These are phyloP conservation scores for Murina feae DNA, from an alignment of 2,113 vertebrate genomes.

Conservation along the genomic window DNA sequence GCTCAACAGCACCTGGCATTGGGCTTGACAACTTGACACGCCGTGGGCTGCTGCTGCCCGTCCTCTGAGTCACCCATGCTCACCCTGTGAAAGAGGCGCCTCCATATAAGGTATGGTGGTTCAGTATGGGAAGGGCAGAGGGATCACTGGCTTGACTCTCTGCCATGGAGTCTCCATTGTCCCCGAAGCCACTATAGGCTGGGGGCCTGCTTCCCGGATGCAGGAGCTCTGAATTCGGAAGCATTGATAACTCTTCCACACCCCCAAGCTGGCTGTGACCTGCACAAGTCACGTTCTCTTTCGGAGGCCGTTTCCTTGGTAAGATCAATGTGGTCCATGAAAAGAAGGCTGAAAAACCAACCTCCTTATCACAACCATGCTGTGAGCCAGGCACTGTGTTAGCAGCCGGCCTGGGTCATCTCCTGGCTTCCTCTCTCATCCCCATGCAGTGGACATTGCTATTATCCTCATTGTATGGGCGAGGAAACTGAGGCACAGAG, in stretches of 20 bases:
- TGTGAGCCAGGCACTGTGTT: neutral
- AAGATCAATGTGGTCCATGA: neutral
- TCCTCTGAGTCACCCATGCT: too few relatives aligned
- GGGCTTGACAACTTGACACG: neutral
- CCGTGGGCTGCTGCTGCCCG: fast-evolving
- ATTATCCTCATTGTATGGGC: neutral
- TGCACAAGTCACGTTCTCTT: fast-evolving
- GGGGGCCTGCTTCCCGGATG: neutral
- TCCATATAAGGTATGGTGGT: neutral
- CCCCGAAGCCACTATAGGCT: fast-evolving
- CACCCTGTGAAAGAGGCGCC: neutral
- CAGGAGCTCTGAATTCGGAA: neutral
- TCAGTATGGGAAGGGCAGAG: too few relatives aligned
- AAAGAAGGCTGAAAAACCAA: neutral
- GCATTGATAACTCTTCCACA: fast-evolving
- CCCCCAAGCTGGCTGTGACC: neutral
- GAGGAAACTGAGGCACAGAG: neutral
- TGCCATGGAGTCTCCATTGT: too few relatives aligned
- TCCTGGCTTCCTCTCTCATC: neutral
- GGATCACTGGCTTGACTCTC: neutral
- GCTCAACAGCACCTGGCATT: neutral
- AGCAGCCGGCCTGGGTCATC: neutral
- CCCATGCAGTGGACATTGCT: too few relatives aligned
- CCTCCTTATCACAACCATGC: neutral
- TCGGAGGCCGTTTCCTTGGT: neutral